Percentiles rank a stretch among this genome's conserved stretches.
These are phyloP conservation scores for Thecophora atra DNA, from an alignment of 2,888 invertebrate species.

Conservation along the genomic window DNA sequence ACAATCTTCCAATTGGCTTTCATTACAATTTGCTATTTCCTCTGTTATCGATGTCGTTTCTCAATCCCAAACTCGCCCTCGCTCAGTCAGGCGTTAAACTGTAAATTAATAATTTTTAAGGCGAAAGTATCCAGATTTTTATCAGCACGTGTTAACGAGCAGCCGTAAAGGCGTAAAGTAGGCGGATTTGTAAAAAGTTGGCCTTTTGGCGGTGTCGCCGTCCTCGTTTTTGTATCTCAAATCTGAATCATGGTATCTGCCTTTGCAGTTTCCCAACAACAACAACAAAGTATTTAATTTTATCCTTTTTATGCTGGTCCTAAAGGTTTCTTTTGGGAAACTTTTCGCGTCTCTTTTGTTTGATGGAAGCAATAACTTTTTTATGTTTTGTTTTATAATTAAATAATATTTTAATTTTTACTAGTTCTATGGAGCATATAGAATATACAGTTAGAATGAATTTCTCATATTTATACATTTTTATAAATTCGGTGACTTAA, in stretches of 20 bases:
- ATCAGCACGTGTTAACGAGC: conserved; percentile 37
- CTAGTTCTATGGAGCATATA: no score
- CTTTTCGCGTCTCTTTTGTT: background rate
- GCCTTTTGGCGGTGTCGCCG: conserved; percentile 27
- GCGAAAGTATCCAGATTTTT: conserved; percentile 28
- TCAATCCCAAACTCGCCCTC: no score
- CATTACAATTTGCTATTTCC: no score
- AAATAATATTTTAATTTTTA: no score
- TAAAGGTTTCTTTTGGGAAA: background rate
- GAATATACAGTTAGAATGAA: no score
- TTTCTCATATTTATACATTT: no score
- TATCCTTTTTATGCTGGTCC: conserved; percentile 27
- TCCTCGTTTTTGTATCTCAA: background rate
- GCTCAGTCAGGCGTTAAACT: conserved; percentile 32
- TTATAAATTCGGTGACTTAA: no score
- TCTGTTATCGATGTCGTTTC: no score
- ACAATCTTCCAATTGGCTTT: no score
- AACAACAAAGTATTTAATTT: no score
- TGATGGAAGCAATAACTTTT: background rate
- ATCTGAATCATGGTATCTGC: background rate
- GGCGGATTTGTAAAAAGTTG: conserved; percentile 38
- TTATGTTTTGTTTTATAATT: no score
- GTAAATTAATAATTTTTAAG: conserved; percentile 34
- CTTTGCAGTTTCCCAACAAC: conserved; percentile 21
- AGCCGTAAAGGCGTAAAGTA: conserved; percentile 32